phyloP scores from a whole-genome alignment of 1,140 invertebrate genomes.

The Sitophilus oryzae region DNA sequence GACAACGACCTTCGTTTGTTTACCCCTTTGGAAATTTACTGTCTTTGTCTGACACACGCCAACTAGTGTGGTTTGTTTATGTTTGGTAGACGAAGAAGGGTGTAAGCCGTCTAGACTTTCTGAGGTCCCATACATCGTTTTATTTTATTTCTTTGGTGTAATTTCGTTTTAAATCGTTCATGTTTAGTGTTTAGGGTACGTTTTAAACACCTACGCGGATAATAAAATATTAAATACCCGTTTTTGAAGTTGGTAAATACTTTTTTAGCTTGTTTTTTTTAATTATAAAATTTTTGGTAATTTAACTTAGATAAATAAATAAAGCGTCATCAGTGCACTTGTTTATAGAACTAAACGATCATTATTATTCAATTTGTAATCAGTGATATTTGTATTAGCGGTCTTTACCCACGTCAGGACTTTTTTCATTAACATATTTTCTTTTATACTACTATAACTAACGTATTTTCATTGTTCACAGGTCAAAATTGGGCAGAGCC shows the following conservation, averaged over 20 bases:
- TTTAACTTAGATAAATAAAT: too few species aligned
- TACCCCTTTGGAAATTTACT: background rate
- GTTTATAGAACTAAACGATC: too few species aligned
- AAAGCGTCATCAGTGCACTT: too few species aligned
- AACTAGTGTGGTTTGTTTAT: background rate
- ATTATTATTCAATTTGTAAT: too few species aligned
- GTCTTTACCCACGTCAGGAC: too few species aligned
- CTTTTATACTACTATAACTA: background rate
- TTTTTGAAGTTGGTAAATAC: too few species aligned
- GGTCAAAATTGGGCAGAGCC: conserved; percentile 46
- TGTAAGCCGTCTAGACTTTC: background rate
- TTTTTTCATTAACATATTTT: background rate
- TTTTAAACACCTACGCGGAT: too few species aligned
- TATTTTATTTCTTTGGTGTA: background rate
- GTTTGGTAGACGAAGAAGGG: background rate
- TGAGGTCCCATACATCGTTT: background rate
- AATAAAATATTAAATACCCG: too few species aligned
- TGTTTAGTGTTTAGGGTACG: too few species aligned
- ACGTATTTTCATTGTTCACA: conserved; percentile 26
- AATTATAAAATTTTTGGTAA: too few species aligned
- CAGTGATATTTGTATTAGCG: too few species aligned
- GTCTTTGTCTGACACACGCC: background rate
- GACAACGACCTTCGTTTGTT: background rate
- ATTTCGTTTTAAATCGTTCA: background rate
- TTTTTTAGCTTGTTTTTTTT: too few species aligned